Percentiles rank a stretch among this genome's conserved stretches.
Conservation (phyloP, 92 coral and sea anemone genomes). For the Umimayanthus kanabou region DNA sequence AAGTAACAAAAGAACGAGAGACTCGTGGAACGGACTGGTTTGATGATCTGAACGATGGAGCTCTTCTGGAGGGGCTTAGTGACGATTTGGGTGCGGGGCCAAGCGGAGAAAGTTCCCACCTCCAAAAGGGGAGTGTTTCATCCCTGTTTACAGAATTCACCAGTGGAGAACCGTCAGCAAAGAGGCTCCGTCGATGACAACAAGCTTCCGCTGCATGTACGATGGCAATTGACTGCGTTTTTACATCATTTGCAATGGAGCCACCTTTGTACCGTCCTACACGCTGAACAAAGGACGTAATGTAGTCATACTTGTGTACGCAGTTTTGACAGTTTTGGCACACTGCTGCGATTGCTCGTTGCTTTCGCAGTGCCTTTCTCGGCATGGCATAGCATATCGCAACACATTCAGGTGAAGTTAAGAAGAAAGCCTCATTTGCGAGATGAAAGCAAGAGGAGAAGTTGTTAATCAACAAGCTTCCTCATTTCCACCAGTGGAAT, state of each 20-base stretch:
- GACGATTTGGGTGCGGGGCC: not conserved
- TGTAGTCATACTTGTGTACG: not conserved
- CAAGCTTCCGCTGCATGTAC: not conserved
- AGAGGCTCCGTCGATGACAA: conserved; percentile 16
- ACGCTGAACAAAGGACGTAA: not conserved
- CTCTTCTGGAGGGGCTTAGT: not conserved
- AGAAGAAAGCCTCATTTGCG: too few relatives aligned
- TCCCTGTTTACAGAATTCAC: not conserved
- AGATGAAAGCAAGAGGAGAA: too few relatives aligned
- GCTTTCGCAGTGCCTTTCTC: too few relatives aligned
- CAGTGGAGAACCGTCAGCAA: conserved; percentile 21
- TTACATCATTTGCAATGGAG: too few relatives aligned
- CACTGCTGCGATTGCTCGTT: too few relatives aligned
- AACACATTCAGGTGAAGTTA: too few relatives aligned
- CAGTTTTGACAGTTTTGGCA: not conserved
- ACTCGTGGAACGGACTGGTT: conserved; percentile 22
- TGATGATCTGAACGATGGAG: conserved; percentile 3
- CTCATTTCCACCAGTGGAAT: not conserved
- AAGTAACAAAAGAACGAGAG: not conserved
- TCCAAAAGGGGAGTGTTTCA: not conserved
- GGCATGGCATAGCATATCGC: too few relatives aligned
- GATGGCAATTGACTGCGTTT: not conserved
- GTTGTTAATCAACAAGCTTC: not conserved
- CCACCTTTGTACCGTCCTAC: not conserved
- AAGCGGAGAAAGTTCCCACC: not conserved